These are phyloP conservation scores for Solen grandis DNA, from an alignment of 1,140 invertebrate genomes.

Conservation along the genomic window DNA sequence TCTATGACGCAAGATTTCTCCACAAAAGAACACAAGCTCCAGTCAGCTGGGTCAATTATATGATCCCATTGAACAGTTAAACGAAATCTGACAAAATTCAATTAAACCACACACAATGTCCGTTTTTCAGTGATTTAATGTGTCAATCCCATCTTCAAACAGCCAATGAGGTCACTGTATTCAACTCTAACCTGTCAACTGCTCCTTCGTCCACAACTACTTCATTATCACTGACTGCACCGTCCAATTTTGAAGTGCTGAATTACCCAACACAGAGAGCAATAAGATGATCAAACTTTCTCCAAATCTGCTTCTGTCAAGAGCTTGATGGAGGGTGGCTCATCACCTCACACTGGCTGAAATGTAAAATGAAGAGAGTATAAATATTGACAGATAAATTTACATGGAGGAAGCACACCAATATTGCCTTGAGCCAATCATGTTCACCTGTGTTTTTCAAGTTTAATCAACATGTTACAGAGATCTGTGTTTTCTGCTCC, in stretches of 20 bases:
- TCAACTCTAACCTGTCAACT: constrained; percentile 42
- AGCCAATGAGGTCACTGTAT: constrained; percentile 50
- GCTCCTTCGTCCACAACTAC: too few relatives aligned
- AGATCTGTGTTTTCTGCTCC: too few relatives aligned
- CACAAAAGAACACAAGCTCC: background rate
- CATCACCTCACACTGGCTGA: too few relatives aligned
- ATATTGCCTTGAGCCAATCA: background rate
- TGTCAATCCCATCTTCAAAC: constrained; percentile 46
- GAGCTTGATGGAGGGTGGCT: too few relatives aligned
- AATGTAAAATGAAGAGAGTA: background rate
- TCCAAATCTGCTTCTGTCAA: too few relatives aligned
- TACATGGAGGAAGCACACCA: background rate
- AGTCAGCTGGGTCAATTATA: constrained; percentile 21
- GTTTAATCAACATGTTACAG: too few relatives aligned
- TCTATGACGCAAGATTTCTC: constrained; percentile 6
- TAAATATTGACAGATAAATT: background rate
- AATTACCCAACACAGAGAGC: too few relatives aligned
- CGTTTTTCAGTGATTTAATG: constrained; percentile 49
- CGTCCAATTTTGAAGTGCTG: too few relatives aligned
- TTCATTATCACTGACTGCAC: too few relatives aligned
- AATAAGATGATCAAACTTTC: too few relatives aligned
- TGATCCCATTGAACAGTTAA: constrained; percentile 33
- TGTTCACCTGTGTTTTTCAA: too few relatives aligned
- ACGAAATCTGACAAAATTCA: constrained; percentile 45
- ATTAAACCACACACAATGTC: constrained; percentile 45